phyloP scores from a whole-genome alignment of 2,888 invertebrate genomes.

The Xestobium rufovillosum region DNA sequence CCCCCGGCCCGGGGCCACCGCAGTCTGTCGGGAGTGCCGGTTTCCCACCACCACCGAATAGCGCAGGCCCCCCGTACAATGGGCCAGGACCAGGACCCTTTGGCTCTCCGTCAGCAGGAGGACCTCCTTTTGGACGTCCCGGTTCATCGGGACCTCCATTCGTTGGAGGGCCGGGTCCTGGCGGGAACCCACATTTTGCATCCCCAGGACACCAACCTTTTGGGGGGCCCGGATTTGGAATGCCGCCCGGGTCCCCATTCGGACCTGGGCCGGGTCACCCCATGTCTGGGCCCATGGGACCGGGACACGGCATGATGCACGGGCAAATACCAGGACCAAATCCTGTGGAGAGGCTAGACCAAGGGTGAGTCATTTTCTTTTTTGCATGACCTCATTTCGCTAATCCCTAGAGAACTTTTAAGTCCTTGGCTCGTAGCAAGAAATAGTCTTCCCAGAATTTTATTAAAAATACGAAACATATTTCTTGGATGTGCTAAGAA shows the following conservation, averaged over 20 bases:
- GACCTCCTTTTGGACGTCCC: constrained; percentile 56
- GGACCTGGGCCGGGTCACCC: constrained; percentile 57
- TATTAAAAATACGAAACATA: too few relatives aligned
- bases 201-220: constrained; percentile 55
- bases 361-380: constrained; percentile 57
- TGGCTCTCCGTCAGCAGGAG: constrained; percentile 58
- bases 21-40: constrained; percentile 48
- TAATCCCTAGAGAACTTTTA: too few relatives aligned
- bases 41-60: constrained; percentile 52
- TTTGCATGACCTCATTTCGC: background rate
- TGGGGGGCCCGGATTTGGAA: constrained; percentile 55
- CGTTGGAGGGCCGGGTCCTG: constrained; percentile 54
- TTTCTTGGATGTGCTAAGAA: too few relatives aligned
- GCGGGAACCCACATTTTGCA: constrained; percentile 58
- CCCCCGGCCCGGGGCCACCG: constrained; percentile 64
- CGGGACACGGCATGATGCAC: constrained; percentile 52
- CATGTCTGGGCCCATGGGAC: constrained; percentile 56
- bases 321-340: constrained; percentile 63
- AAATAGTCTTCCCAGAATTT: too few relatives aligned
- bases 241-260: constrained; percentile 64
- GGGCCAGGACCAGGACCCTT: constrained; percentile 60
- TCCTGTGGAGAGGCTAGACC: constrained; percentile 74
- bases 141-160: constrained; percentile 67
- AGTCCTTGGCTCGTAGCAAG: too few relatives aligned
- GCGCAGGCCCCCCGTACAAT: constrained; percentile 55